Evolutionary conservation across 2,113 vertebrate species (phyloP), one percentile per base, ranked within the genome.

Genomic region (Microcebus lehilahytsara): DNA sequence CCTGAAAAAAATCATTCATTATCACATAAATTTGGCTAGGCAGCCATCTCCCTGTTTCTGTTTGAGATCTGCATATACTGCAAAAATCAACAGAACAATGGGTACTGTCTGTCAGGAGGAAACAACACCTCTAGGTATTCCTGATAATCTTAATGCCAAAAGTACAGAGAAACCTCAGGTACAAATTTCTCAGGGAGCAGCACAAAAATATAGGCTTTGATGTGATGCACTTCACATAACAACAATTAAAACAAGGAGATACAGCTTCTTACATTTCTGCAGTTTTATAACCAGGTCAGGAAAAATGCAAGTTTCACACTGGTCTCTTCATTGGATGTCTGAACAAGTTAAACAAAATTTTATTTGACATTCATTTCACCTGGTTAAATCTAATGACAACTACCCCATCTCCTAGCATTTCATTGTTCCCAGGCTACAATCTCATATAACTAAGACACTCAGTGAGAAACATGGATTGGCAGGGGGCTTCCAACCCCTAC

Each of bases 371-470:
- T 78, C 1, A 11, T 74, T 89, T 94, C 56, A 37, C 81, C 83
- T 93, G 58, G 67, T 91, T 95, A 93, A 69, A 74, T 85, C 60
- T 94, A 60, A 95, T 96, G 71, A 58, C 66, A 95, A 92, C 77
- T 85, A 64, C 49, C 90, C 74, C 40, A 51, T 46, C 37, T 89
- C 56, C 46, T 71, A 6, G 20, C 3, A 13, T 80, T 67, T 92
- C 30, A n/a, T 40, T 79, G 84, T 93, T 93, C 60, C 56, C 37
- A 75, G 51, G 66, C 10, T 32, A 71, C 0, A 2, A 71, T 19
- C 69, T 85, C 58, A 37, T 34, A n/a, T 42, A 79, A 89, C 49
- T 86, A 79, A 93, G 89, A 64, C 8, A 19, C 60, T 91, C 88
- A 58, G 62, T 86, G 51, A 71, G 51, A 84, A 97, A 84, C 56